Evolutionary conservation across 2,113 vertebrate genomes (phyloP), one percentile per base, ranked within the genome.

Genomic region (Dasyurus viverrinus): DNA sequence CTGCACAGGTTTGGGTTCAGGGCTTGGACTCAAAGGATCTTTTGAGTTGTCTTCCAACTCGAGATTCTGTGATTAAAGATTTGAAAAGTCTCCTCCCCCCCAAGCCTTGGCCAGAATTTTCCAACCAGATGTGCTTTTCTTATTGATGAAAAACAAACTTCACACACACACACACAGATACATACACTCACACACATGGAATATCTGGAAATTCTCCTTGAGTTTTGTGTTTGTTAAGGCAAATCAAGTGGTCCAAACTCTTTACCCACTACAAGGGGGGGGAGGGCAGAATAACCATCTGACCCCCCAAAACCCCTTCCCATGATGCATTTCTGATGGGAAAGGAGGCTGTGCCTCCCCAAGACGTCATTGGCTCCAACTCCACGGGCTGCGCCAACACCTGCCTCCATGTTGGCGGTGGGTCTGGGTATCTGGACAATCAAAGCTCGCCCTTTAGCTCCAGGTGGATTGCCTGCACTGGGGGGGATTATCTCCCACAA

Each of bases 401-500:
- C 57, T 68, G 57, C 30, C 2, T 12, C 57, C 27, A 47, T 25
- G n/a, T 36, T 16, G 30, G 47, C 25, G 91, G n/a, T 23, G 50
- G 89, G 30, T 16, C 2, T 25, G 46, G 68, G 89, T 2, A n/a
- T 25, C 47, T 52, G 89, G 46, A n/a, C 30, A 36, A 30, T 93
- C 8, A 91, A 95, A 89, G 42, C 25, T 5, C 8, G 93, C 1
- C 46, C 24, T 27, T 91, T 25, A 91, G 6, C 16, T 47, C 0
- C 14, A 26, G 89, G n/a, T 50, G 42, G 93, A 36, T 90, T 47
- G 26, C 19, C 5, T 2, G 2, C 54, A 89, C 91, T 93, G 54
- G 42, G 89, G 46, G n/a, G 89, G 42, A 47, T 94, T 95, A 96
- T 54, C 54, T 94, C 46, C 25, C 16, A 24, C 36, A 97, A 76